phyloP scores from a whole-genome alignment of 2,113 vertebrate genomes.

The Corythornis vintsioides region DNA sequence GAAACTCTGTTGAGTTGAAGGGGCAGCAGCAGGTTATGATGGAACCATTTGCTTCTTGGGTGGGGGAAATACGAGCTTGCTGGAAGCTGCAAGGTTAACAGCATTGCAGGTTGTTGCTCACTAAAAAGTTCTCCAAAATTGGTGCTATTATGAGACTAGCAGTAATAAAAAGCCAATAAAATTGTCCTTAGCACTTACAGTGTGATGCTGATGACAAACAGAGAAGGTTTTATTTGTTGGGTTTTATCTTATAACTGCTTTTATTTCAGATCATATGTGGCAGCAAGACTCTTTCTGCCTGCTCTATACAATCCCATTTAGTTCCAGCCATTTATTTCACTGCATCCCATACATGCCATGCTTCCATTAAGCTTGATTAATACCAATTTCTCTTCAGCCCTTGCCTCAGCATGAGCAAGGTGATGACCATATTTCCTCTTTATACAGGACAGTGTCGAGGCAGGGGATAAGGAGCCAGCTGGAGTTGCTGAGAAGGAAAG shows the following conservation, averaged over 20 bases:
- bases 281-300: neutral
- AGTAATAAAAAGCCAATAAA: neutral
- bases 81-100: neutral
- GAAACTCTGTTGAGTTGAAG: neutral
- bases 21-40: neutral
- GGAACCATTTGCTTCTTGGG: neutral
- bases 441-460: constrained; percentile 54
- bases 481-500: constrained; percentile 68
- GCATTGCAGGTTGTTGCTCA: neutral
- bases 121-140: neutral
- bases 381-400: neutral
- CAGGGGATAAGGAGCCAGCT: constrained; percentile 61
- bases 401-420: neutral
- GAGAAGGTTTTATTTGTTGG: neutral
- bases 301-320: neutral
- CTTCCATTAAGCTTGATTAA: neutral
- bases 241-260: neutral
- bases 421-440: constrained; percentile 39
- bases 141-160: neutral
- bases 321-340: neutral
- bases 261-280: neutral
- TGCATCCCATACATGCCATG: neutral
- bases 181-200: neutral
- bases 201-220: neutral
- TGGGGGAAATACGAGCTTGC: neutral